Evolutionary conservation across 2,797 vertebrate genomes (phyloP).

Genomic region (Lateolabrax maculatus): DNA sequence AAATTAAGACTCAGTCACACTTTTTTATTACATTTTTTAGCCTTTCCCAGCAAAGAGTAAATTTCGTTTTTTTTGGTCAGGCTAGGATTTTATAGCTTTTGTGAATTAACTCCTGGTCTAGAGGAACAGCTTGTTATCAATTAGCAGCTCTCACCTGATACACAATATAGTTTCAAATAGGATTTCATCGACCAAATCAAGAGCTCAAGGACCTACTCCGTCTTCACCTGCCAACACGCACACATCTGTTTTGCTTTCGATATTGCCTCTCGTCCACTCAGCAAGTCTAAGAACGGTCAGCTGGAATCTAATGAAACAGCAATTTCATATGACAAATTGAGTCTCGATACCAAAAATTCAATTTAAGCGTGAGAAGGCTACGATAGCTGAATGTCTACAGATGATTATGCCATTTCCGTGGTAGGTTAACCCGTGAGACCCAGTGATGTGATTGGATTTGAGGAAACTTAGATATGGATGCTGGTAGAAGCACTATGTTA

Average conservation of each 20-base stretch:
- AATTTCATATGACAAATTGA: constrained; percentile 73
- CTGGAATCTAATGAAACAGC: constrained; percentile 71
- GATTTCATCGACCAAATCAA: constrained; percentile 34
- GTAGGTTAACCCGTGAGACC: constrained; percentile 44
- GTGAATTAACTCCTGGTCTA: constrained; percentile 36
- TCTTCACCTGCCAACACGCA: background rate
- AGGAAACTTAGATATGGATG: constrained; percentile 17
- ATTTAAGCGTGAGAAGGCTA: constrained; percentile 53
- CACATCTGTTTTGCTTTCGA: constrained; percentile 38
- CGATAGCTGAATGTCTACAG: constrained; percentile 57
- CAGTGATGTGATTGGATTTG: constrained; percentile 59
- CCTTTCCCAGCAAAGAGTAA: constrained; percentile 16
- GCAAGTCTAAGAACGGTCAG: constrained; percentile 62
- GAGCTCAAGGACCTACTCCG: constrained; percentile 25
- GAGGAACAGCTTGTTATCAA: constrained; percentile 49
- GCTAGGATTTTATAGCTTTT: constrained; percentile 25
- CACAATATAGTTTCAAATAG: constrained; percentile 19
- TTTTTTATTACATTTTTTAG: constrained; percentile 20
- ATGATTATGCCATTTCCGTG: constrained; percentile 59
- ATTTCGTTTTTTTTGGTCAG: constrained; percentile 25
- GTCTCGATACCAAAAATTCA: constrained; percentile 62
- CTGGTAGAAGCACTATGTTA: constrained; percentile 21
- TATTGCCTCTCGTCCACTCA: constrained; percentile 32
- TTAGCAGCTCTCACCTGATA: constrained; percentile 22
- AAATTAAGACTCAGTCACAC: background rate